Evolutionary conservation across 2,113 vertebrate species (phyloP).

Genomic region (Laticauda colubrina): DNA sequence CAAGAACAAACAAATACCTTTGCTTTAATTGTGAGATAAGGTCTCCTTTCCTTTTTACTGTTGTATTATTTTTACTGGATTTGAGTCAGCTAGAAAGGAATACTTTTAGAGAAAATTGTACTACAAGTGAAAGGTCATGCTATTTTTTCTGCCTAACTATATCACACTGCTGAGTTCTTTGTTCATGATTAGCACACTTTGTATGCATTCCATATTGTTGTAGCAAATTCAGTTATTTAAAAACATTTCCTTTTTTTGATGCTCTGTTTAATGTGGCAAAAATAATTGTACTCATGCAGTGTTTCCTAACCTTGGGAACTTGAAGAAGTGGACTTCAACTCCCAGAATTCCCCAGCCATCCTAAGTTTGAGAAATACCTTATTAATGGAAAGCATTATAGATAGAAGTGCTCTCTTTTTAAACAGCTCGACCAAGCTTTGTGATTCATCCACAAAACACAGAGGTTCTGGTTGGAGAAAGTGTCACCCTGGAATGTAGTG

Average conservation of each 20-base stretch:
- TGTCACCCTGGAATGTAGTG: slow-evolving; percentile 94
- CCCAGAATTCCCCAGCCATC: neutral
- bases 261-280: neutral
- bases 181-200: neutral
- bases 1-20: neutral
- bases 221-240: neutral
- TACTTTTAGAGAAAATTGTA: neutral
- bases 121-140: neutral
- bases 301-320: neutral
- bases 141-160: neutral
- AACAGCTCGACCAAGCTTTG: slow-evolving; percentile 90
- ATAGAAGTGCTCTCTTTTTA: slow-evolving; percentile 24
- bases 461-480: slow-evolving; percentile 96
- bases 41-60: neutral
- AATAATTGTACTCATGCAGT: neutral
- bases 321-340: neutral
- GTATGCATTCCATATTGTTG: neutral
- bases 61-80: neutral
- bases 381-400: neutral
- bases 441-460: slow-evolving; percentile 97
- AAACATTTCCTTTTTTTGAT: neutral
- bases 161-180: neutral
- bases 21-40: too few relatives aligned
- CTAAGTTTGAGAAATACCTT: neutral
- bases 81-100: neutral